These are phyloP conservation scores for Invenusta paracnida DNA, from an alignment of 2,888 invertebrate species.

Conservation along the genomic window DNA sequence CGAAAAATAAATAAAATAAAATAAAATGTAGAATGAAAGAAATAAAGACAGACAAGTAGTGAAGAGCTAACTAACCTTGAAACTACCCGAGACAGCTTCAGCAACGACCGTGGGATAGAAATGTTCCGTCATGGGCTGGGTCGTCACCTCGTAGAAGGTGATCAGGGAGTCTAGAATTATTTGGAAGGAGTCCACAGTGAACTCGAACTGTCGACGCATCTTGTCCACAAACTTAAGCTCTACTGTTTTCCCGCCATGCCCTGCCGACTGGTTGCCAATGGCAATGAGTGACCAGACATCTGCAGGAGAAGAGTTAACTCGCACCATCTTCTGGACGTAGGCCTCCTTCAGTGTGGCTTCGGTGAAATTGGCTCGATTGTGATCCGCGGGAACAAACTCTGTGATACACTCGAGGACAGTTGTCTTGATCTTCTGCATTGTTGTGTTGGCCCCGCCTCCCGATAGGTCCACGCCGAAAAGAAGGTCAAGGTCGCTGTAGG, in stretches of 20 bases:
- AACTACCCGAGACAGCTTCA: constrained; percentile 92
- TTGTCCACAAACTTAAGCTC: constrained; percentile 97
- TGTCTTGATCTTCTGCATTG: constrained; percentile 90
- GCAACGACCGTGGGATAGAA: constrained; percentile 84
- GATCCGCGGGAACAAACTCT: constrained; percentile 71
- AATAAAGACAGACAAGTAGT: too few species aligned
- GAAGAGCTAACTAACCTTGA: too few species aligned
- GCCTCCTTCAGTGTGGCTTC: constrained; percentile 65
- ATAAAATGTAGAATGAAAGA: too few species aligned
- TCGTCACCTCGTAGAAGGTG: constrained; percentile 81
- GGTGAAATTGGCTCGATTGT: constrained; percentile 63
- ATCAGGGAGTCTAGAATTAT: constrained; percentile 90
- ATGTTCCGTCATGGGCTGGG: constrained; percentile 84
- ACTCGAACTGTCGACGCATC: constrained; percentile 97
- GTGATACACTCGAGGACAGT: constrained; percentile 86
- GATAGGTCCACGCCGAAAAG: background rate
- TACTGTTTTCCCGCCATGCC: constrained; percentile 68
- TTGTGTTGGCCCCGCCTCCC: constrained; percentile 64
- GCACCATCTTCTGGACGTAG: constrained; percentile 98
- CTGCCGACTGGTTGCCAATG: constrained; percentile 66
- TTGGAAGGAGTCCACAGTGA: constrained; percentile 98
- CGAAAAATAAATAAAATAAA: too few species aligned
- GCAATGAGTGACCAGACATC: constrained; percentile 98
- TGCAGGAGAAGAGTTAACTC: constrained; percentile 74
- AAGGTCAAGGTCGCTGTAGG: constrained; percentile 80